phyloP scores from a whole-genome alignment of 2,888 invertebrate species.

The Thera obeliscata region DNA sequence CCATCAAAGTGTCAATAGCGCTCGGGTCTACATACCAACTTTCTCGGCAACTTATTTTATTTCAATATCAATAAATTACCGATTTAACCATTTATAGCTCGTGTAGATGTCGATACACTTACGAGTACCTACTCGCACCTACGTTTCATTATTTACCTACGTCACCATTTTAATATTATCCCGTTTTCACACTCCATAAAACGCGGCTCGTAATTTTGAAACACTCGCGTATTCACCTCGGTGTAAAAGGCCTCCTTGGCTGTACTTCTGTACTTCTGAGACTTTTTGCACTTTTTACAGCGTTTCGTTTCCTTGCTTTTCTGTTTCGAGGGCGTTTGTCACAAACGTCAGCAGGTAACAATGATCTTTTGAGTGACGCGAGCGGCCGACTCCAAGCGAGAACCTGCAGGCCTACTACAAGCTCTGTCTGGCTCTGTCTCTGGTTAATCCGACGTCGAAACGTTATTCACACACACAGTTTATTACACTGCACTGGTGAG shows the following conservation, averaged over 20 bases:
- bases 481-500: too few relatives aligned
- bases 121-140: conserved; percentile 21
- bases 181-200: conserved; percentile 63
- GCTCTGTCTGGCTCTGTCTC: too few relatives aligned
- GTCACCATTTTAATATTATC: conserved; percentile 47
- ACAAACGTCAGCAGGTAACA: conserved; percentile 63
- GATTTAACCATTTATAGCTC: conserved; percentile 35
- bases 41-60: conserved; percentile 24
- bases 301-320: conserved; percentile 46
- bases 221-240: conserved; percentile 59
- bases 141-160: conserved; percentile 38
- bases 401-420: conserved; percentile 12
- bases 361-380: conserved; percentile 73
- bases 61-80: conserved; percentile 18
- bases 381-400: conserved; percentile 51
- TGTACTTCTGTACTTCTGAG: conserved; percentile 44
- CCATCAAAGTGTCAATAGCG: conserved; percentile 16
- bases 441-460: too few relatives aligned
- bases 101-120: conserved; percentile 39
- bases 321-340: conserved; percentile 62
- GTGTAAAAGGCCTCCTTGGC: conserved; percentile 59
- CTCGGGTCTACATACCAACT: conserved; percentile 15
- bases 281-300: conserved; percentile 52
- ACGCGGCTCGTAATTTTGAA: conserved; percentile 63
- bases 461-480: too few relatives aligned